These are phyloP conservation scores for Macaria notata DNA, from an alignment of 2,888 invertebrate genomes.

Conservation along the genomic window DNA sequence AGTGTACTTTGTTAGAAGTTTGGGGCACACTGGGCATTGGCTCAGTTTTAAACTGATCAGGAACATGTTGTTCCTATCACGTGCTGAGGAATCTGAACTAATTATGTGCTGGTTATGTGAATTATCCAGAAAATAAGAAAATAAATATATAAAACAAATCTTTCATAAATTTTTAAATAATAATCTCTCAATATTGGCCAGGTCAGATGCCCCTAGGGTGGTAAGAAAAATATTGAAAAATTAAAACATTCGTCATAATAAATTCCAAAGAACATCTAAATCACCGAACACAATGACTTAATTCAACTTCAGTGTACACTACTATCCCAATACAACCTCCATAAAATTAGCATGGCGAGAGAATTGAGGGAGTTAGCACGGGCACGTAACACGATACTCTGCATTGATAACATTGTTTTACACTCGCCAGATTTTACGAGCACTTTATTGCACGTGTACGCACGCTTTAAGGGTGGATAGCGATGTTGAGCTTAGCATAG, in stretches of 20 bases:
- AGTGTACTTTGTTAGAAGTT: constrained; percentile 42
- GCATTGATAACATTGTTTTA: constrained; percentile 73
- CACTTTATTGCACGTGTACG: constrained; percentile 51
- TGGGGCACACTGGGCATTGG: constrained; percentile 38
- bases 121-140: too few relatives aligned
- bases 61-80: background rate
- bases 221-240: too few relatives aligned
- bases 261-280: too few relatives aligned
- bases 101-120: too few relatives aligned
- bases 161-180: too few relatives aligned
- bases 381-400: constrained; percentile 62
- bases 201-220: too few relatives aligned
- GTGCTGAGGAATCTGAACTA: too few relatives aligned
- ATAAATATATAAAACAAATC: too few relatives aligned
- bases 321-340: constrained; percentile 35
- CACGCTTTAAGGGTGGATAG: background rate
- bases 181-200: too few relatives aligned
- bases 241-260: too few relatives aligned
- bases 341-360: constrained; percentile 33
- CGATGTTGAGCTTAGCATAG: too few relatives aligned
- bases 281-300: too few relatives aligned
- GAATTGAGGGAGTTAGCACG: constrained; percentile 53
- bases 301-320: background rate
- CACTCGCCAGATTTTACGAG: constrained; percentile 64
- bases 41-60: background rate